These are phyloP conservation scores for Petroica traversi DNA, from an alignment of 2,113 vertebrate genomes.

Conservation along the genomic window DNA sequence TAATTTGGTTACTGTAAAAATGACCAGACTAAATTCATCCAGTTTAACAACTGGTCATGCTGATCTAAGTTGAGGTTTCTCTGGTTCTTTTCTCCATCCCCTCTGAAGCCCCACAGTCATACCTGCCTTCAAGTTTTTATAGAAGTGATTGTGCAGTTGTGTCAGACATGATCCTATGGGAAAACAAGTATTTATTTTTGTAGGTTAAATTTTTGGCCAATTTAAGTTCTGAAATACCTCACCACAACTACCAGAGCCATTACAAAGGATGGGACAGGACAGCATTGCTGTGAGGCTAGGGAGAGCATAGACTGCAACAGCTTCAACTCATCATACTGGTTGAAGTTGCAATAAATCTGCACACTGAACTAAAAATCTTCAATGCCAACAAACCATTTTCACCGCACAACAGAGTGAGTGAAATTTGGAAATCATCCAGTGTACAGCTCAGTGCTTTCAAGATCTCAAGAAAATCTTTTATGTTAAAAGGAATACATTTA, in stretches of 20 bases:
- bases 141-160: not conserved
- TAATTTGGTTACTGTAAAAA: not conserved
- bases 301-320: not conserved
- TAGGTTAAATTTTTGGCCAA: not conserved
- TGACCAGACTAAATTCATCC: not conserved
- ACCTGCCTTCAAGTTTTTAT: not conserved
- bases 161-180: not conserved
- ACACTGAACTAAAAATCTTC: not conserved
- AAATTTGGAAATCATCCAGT: not conserved
- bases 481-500: not conserved
- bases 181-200: not conserved
- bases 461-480: not conserved
- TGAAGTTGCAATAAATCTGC: not conserved
- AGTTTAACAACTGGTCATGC: not conserved
- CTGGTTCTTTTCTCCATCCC: not conserved
- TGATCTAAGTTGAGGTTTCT: not conserved
- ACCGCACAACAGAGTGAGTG: not conserved
- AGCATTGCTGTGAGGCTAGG: not conserved
- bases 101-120: not conserved
- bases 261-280: not conserved
- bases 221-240: not conserved
- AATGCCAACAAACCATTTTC: not conserved
- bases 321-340: rapidly evolving
- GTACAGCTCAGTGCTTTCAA: not conserved
- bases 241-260: not conserved